phyloP scores from a whole-genome alignment of 2,113 vertebrate species.

The Oxyruncus cristatus region DNA sequence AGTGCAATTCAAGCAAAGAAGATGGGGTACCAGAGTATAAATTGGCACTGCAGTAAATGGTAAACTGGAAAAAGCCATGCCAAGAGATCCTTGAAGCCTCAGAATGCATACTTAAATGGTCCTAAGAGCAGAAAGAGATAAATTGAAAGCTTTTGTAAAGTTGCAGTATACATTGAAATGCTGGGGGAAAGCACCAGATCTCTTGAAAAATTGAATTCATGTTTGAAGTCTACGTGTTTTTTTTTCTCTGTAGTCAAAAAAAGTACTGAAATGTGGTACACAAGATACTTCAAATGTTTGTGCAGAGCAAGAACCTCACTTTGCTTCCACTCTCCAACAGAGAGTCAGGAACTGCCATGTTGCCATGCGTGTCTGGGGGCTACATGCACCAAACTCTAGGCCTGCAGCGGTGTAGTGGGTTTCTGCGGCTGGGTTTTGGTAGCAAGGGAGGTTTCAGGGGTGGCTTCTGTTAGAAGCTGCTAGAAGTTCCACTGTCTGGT shows the following conservation, averaged over 20 bases:
- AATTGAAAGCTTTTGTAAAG: neutral
- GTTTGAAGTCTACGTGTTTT: neutral
- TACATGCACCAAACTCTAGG: rapidly evolving
- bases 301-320: neutral
- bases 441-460: no score
- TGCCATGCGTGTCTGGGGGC: neutral
- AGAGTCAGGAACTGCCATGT: neutral
- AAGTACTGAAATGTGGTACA: neutral
- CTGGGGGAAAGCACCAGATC: neutral
- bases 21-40: neutral
- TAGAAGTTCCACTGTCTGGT: no score
- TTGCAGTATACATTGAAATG: neutral
- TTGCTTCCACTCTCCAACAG: neutral
- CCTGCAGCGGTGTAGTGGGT: rapidly evolving
- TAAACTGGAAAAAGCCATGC: neutral
- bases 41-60: neutral
- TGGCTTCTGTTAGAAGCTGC: no score
- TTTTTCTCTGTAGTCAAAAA: neutral
- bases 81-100: neutral
- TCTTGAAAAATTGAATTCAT: neutral
- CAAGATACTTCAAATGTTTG: neutral
- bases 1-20: neutral
- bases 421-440: no score
- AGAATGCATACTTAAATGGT: neutral
- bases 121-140: neutral